Percentiles rank a stretch among this genome's conserved stretches.
Evolutionary conservation across 2,888 invertebrate species (phyloP).

Genomic region (Campaea margaritaria): DNA sequence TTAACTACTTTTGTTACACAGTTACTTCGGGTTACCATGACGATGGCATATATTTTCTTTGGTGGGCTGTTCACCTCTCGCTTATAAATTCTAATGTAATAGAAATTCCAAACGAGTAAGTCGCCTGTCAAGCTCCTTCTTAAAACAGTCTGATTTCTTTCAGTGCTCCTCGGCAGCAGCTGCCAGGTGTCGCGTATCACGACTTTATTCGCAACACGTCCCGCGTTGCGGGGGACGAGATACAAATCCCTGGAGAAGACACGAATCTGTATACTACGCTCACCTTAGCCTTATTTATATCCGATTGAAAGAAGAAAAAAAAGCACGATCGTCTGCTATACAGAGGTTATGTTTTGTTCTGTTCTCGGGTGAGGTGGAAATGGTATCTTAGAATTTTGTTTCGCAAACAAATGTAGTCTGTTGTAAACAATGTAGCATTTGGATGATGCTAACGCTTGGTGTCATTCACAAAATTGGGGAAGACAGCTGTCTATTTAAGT

Average conservation of each 20-base stretch:
- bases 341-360: slow-evolving; percentile 45
- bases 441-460: not conserved
- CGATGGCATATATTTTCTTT: no score
- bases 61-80: no score
- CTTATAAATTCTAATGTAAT: no score
- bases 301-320: slow-evolving; percentile 72
- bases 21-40: no score
- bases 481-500: no score
- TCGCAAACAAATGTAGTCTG: slow-evolving; percentile 23
- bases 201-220: slow-evolving; percentile 75
- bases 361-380: slow-evolving; percentile 19
- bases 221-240: slow-evolving; percentile 72
- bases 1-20: no score
- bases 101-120: slow-evolving; percentile 19
- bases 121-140: slow-evolving; percentile 24
- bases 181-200: slow-evolving; percentile 51
- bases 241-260: slow-evolving; percentile 76
- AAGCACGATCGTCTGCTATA: slow-evolving; percentile 58
- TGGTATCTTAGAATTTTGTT: slow-evolving; percentile 27
- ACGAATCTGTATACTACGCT: slow-evolving; percentile 70
- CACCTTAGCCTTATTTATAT: slow-evolving; percentile 75
- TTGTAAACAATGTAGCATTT: slow-evolving; percentile 4
- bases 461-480: not conserved
- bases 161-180: slow-evolving; percentile 30
- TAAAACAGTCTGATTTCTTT: slow-evolving; percentile 30